phyloP scores from a whole-genome alignment of 23 tunicate species.

The Clavelina lepadiformis region DNA sequence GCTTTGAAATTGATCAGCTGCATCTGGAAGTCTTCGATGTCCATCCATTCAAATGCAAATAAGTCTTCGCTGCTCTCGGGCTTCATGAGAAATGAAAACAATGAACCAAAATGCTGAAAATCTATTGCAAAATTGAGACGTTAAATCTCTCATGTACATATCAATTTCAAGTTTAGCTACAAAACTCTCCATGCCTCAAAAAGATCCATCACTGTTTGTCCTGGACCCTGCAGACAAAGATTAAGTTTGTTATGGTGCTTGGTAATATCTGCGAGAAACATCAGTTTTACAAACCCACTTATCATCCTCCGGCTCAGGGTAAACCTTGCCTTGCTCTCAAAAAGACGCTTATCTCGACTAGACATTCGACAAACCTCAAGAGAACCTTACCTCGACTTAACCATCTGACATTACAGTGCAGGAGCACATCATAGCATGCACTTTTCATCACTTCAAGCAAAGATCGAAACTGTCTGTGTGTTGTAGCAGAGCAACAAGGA shows the following conservation, averaged over 20 bases:
- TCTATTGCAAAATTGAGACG: constrained; percentile 25
- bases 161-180: constrained; percentile 37
- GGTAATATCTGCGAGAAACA: constrained; percentile 35
- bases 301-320: constrained; percentile 41
- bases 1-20: constrained; percentile 45
- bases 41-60: constrained; percentile 31
- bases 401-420: constrained; percentile 2
- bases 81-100: constrained; percentile 40
- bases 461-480: constrained; percentile 32
- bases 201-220: constrained; percentile 23
- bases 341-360: constrained; percentile 28
- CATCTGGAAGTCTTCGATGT: constrained; percentile 31
- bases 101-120: constrained; percentile 29
- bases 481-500: constrained; percentile 13
- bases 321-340: constrained; percentile 31
- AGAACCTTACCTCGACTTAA: constrained; percentile 36
- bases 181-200: constrained; percentile 18
- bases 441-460: constrained; percentile 32
- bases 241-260: constrained; percentile 32
- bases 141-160: constrained; percentile 23
- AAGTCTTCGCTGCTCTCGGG: constrained; percentile 38
- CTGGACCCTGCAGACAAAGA: constrained; percentile 41
- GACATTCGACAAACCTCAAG: constrained; percentile 26
- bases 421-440: constrained; percentile 33
- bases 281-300: constrained; percentile 24